These are phyloP conservation scores for Ceyx erithaca DNA, from an alignment of 2,797 vertebrate species.

Conservation along the genomic window DNA sequence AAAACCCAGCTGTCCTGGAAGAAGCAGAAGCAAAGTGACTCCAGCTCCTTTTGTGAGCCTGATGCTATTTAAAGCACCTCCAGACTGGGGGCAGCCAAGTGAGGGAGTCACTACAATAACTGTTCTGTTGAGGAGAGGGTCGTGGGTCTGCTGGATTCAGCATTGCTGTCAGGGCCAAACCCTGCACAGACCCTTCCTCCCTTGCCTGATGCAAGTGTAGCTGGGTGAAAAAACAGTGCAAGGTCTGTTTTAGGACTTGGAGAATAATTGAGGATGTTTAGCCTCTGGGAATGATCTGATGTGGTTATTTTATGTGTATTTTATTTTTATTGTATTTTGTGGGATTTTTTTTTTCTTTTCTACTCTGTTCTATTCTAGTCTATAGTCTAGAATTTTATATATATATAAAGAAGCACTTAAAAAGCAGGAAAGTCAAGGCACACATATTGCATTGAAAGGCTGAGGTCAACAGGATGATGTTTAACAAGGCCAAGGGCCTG, in stretches of 20 bases:
- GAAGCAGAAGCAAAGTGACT: conserved; percentile 28
- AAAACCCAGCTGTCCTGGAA: conserved; percentile 9
- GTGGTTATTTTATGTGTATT: neutral
- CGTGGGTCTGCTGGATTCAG: neutral
- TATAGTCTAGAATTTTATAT: neutral
- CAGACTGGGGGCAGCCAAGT: neutral
- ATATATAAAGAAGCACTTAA: neutral
- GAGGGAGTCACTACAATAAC: conserved; percentile 17
- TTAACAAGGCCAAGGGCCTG: no score
- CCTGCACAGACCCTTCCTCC: neutral
- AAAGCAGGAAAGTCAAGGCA: neutral
- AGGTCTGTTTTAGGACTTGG: neutral
- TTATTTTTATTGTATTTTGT: no score
- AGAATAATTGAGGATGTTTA: neutral
- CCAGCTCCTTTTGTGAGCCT: neutral
- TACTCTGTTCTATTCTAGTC: no score
- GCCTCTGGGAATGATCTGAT: neutral
- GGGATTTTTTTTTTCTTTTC: no score
- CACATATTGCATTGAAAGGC: neutral
- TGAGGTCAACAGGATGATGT: no score
- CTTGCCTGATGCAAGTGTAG: neutral
- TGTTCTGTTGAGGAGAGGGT: conserved; percentile 17
- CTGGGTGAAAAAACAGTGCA: conserved; percentile 12
- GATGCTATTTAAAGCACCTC: conserved; percentile 63
- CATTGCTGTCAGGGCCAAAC: neutral